Conservation (phyloP, 2,113 vertebrate genomes). For the Sardina pilchardus region DNA sequence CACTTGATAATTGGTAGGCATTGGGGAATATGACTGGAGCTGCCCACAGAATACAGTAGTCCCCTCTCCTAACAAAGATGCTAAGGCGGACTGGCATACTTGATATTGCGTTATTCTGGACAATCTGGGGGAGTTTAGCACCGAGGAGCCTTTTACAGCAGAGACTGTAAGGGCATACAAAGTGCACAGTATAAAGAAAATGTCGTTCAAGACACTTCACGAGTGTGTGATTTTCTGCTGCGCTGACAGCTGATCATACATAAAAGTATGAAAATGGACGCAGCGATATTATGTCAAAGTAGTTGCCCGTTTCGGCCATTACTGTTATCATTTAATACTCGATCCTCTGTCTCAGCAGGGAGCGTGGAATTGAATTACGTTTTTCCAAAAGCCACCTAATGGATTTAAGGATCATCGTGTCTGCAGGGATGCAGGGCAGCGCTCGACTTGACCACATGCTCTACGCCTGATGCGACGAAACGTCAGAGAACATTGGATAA, state of each 20-base stretch:
- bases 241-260: not conserved
- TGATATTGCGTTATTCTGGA: not conserved
- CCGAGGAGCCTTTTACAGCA: not conserved
- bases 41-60: not conserved
- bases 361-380: not conserved
- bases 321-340: not conserved
- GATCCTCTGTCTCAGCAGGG: not conserved
- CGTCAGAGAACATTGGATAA: not conserved
- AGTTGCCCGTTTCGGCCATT: not conserved
- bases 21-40: not conserved
- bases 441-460: not conserved
- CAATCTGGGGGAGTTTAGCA: not conserved
- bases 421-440: not conserved
- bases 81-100: not conserved
- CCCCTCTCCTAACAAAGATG: not conserved
- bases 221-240: not conserved
- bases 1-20: conserved; percentile 16
- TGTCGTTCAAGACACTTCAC: not conserved
- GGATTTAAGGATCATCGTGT: conserved; percentile 5
- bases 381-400: not conserved
- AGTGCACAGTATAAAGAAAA: not conserved
- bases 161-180: not conserved
- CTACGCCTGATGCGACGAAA: not conserved
- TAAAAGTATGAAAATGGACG: not conserved
- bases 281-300: not conserved